phyloP scores from a whole-genome alignment of 2,888 invertebrate species.

The Mesopsocus fuscifrons region DNA sequence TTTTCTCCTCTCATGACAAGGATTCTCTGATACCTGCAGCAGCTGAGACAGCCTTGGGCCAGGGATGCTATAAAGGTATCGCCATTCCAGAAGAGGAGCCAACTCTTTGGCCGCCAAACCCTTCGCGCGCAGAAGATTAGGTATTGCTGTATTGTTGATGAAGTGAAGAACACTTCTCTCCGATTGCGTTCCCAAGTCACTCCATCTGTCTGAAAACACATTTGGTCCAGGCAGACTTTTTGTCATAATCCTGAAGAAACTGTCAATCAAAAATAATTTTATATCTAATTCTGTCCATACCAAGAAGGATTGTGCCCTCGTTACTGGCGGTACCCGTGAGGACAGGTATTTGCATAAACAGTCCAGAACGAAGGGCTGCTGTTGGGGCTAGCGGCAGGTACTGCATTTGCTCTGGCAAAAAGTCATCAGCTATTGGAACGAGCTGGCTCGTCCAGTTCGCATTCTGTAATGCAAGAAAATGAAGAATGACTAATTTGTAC shows the following conservation, averaged over 20 bases:
- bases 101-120: constrained; percentile 21
- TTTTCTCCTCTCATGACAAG: background rate
- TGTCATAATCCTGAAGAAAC: background rate
- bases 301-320: constrained; percentile 38
- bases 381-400: constrained; percentile 37
- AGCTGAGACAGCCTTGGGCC: background rate
- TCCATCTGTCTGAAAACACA: constrained; percentile 35
- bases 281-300: constrained; percentile 21
- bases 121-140: constrained; percentile 32
- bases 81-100: constrained; percentile 21
- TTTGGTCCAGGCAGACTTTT: background rate
- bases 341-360: constrained; percentile 38
- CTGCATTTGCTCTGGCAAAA: constrained; percentile 36
- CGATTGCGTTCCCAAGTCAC: constrained; percentile 36
- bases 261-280: background rate
- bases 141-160: constrained; percentile 35
- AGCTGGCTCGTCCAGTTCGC: constrained; percentile 36
- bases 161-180: constrained; percentile 33
- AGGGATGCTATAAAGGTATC: too few relatives aligned
- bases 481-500: background rate
- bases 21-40: background rate
- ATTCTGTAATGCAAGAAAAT: constrained; percentile 26
- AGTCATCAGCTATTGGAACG: constrained; percentile 42
- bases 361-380: constrained; percentile 31
- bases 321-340: constrained; percentile 48